Percentiles rank a stretch among this genome's conserved stretches.
Conservation (phyloP, 2,888 invertebrate genomes). For the Harpalus rubripes region DNA sequence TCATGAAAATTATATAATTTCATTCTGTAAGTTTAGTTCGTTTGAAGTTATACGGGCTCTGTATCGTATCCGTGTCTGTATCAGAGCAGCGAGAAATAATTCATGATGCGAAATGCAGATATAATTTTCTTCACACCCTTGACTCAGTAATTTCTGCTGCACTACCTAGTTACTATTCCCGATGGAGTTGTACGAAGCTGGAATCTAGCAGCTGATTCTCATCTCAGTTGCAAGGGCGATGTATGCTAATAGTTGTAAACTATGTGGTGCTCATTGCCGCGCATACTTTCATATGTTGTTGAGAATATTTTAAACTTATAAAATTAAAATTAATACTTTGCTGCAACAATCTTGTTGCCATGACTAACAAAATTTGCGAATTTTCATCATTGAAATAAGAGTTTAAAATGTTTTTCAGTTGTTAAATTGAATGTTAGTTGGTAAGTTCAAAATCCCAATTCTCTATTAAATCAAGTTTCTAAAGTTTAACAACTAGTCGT, state of each 20-base stretch:
- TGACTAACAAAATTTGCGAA: neutral
- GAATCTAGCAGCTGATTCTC: neutral
- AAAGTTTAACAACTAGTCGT: too few relatives aligned
- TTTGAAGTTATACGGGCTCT: conserved; percentile 25
- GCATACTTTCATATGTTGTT: neutral
- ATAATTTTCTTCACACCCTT: conserved; percentile 51
- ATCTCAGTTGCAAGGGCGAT: neutral
- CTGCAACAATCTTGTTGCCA: neutral
- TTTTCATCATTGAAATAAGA: neutral
- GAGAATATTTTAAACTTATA: neutral
- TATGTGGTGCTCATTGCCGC: neutral
- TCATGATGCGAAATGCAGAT: conserved; percentile 50
- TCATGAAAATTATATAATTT: conserved; percentile 48
- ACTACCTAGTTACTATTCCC: conserved; percentile 34
- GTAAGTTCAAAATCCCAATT: too few relatives aligned
- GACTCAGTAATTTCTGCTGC: conserved; percentile 10
- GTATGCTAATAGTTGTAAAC: conserved; percentile 3
- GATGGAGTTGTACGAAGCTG: neutral
- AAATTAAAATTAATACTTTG: neutral
- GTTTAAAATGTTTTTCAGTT: too few relatives aligned
- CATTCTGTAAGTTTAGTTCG: conserved; percentile 36
- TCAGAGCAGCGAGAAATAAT: conserved; percentile 31
- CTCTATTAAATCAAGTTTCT: too few relatives aligned
- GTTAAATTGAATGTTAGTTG: too few relatives aligned
- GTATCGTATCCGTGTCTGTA: conserved; percentile 8